Percentiles rank a stretch among this genome's conserved stretches.
These are phyloP conservation scores for Myiozetetes cayanensis DNA, from an alignment of 2,113 vertebrate genomes.

Conservation along the genomic window DNA sequence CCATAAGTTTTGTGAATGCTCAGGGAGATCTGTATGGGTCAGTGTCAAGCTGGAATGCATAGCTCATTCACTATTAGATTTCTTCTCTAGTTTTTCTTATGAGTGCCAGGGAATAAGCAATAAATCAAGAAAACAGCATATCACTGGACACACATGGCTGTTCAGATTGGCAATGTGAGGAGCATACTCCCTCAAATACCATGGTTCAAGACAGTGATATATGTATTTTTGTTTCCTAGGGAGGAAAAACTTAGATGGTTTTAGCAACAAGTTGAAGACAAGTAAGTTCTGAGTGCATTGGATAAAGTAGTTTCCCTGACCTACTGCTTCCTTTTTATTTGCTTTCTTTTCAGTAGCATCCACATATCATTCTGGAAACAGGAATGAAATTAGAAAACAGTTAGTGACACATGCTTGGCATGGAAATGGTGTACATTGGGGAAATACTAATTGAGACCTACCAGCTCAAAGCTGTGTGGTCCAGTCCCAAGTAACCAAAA, in stretches of 20 bases:
- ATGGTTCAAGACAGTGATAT: not conserved
- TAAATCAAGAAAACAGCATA: not conserved
- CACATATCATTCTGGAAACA: not conserved
- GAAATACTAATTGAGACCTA: not conserved
- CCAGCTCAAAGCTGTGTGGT: not conserved
- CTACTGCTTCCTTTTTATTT: not conserved
- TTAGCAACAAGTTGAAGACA: not conserved
- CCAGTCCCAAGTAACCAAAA: not conserved
- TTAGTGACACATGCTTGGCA: not conserved
- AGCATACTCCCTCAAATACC: not conserved
- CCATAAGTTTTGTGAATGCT: not conserved
- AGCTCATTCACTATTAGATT: not conserved
- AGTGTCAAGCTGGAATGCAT: not conserved
- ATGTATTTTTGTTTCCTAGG: not conserved
- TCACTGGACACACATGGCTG: not conserved
- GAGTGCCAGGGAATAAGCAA: not conserved
- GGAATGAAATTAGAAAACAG: not conserved
- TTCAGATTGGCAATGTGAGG: not conserved
- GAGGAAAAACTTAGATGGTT: not conserved
- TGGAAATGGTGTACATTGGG: not conserved
- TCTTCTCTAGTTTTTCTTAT: not conserved
- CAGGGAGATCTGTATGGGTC: rapidly evolving
- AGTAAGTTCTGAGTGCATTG: not conserved
- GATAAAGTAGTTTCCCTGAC: not conserved
- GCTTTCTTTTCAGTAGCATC: not conserved